Base-by-base conservation (phyloP, 1,140 invertebrate genomes). In the Lethocerus indicus region DNA sequence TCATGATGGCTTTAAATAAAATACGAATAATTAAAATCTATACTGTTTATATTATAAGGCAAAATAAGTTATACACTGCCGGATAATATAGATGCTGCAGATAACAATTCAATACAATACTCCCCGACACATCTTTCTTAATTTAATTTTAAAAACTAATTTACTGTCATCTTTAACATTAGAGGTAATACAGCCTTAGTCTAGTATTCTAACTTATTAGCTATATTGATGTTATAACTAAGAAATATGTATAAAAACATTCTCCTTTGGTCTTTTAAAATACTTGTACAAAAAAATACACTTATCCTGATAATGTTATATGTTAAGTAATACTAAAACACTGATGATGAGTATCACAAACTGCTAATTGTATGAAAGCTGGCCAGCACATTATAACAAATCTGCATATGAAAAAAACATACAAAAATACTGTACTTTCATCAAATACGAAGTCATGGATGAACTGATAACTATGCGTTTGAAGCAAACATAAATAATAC, bases 341-440 rank as follows among this genome's bases (percentile, higher is more conserved):
- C n/a, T n/a, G n/a, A 42, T 42, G 23, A 24, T 42, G 40, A 42
- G 40, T 42, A 42, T 42, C 40, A 42, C 40, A 42, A 42, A 42
- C 40, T 24, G 40, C 40, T 42, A 20, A 24, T 42, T 24, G 21
- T n/a, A n/a, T n/a, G n/a, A n/a, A n/a, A n/a, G n/a, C n/a, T n/a
- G n/a, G n/a, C n/a, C n/a, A n/a, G n/a, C n/a, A n/a, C n/a, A n/a
- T n/a, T n/a, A 42, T 20, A 42, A 42, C 40, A 42, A 42, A 42
- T 20, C 14, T 42, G 40, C 23, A 25, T 14, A 24, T 24, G 37
- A 16, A 16, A 41, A 2, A 24, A 24, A 20, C 26, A 42, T 42
- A 42, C 26, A 42, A 20, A 42, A 42, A n/a, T 42, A 24, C n/a
- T 24, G 26, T 24, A 24, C 21, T 24, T 9, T 24, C n/a, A 42